These are phyloP conservation scores for Plagodis pulveraria DNA, from an alignment of 2,888 invertebrate genomes.

Conservation along the genomic window DNA sequence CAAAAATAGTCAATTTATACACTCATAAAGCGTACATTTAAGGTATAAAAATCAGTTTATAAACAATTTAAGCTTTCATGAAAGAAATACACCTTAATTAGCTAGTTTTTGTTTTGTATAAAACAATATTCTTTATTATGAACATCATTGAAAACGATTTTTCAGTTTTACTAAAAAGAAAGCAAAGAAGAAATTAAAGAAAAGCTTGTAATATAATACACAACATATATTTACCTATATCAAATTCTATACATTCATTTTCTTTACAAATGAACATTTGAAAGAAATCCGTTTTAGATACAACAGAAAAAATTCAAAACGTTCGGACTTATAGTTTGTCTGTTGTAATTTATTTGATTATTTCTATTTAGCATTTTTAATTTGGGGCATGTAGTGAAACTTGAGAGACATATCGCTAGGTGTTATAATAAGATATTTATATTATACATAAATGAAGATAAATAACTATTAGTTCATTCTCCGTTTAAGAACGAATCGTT, in stretches of 20 bases:
- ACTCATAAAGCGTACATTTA: too few relatives aligned
- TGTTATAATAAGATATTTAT: conserved; percentile 72
- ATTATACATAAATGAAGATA: conserved; percentile 58
- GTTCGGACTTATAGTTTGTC: conserved; percentile 55
- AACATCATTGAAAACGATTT: too few relatives aligned
- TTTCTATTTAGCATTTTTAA: conserved; percentile 65
- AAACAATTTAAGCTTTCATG: too few relatives aligned
- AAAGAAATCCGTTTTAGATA: conserved; percentile 15
- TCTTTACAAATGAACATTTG: conserved; percentile 2
- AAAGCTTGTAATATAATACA: not conserved
- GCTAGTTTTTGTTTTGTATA: too few relatives aligned
- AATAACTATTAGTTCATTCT: conserved; percentile 43
- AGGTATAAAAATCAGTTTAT: too few relatives aligned
- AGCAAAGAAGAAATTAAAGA: too few relatives aligned
- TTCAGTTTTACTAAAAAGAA: too few relatives aligned
- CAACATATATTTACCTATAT: not conserved
- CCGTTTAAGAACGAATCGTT: conserved; percentile 56
- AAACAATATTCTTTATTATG: too few relatives aligned
- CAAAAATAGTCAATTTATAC: too few relatives aligned
- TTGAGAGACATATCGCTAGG: conserved; percentile 83
- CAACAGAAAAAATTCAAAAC: conserved; percentile 32
- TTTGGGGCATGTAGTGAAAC: conserved; percentile 73
- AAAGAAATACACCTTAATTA: too few relatives aligned
- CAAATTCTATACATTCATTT: not conserved
- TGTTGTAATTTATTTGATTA: conserved; percentile 58